phyloP scores from a whole-genome alignment of 2,888 invertebrate species.

The Lasioglossum zephyrum region DNA sequence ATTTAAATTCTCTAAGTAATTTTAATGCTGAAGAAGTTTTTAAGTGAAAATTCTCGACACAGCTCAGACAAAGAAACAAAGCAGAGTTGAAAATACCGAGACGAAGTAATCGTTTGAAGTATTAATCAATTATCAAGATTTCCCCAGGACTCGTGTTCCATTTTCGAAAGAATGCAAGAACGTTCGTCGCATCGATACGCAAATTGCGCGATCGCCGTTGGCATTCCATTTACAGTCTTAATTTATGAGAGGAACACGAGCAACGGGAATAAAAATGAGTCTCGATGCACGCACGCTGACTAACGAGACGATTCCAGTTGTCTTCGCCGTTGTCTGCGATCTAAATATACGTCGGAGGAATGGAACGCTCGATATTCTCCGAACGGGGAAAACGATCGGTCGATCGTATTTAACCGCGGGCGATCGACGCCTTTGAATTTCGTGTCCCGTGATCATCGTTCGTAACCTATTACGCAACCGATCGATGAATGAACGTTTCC shows the following conservation, averaged over 20 bases:
- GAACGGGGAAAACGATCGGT: background rate
- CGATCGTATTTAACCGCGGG: background rate
- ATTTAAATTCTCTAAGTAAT: no score
- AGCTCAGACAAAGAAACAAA: background rate
- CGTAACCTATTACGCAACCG: slow-evolving; percentile 36
- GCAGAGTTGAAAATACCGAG: background rate
- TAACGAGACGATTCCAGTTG: slow-evolving; percentile 14
- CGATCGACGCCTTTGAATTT: slow-evolving; percentile 25
- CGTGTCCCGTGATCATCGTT: slow-evolving; percentile 2
- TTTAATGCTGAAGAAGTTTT: background rate
- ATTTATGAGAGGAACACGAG: slow-evolving; percentile 39
- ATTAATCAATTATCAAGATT: background rate
- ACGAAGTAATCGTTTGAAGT: background rate
- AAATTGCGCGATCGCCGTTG: background rate
- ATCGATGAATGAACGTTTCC: slow-evolving; percentile 39
- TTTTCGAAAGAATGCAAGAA: slow-evolving; percentile 21
- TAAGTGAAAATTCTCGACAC: background rate
- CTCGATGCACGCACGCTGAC: slow-evolving; percentile 14
- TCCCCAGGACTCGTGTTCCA: background rate
- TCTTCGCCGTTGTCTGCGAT: slow-evolving; percentile 2
- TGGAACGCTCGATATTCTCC: slow-evolving; percentile 3
- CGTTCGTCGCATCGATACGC: slow-evolving; percentile 19
- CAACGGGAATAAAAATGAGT: slow-evolving; percentile 28
- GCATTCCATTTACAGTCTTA: slow-evolving; percentile 8
- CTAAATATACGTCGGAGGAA: slow-evolving; percentile 30